Percentiles rank a stretch among this genome's conserved stretches.
These are phyloP conservation scores for Nothobranchius kuhntae DNA, from an alignment of 2,113 vertebrate species.

Conservation along the genomic window DNA sequence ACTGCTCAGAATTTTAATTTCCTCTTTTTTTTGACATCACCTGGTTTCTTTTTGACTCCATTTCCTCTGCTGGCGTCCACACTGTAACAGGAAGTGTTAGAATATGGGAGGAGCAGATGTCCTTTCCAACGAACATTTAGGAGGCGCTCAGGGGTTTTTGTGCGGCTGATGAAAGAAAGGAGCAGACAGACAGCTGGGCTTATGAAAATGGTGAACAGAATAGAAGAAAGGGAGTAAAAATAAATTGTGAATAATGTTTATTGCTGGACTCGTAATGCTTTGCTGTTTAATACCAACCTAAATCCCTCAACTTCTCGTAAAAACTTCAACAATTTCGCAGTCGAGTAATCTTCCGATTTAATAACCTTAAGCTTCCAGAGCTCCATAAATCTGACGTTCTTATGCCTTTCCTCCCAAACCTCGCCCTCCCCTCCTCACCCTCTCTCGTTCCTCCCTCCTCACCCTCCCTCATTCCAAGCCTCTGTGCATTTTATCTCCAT, in stretches of 20 bases:
- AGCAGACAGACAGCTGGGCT: constrained; percentile 54
- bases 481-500: constrained; percentile 86
- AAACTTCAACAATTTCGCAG: constrained; percentile 86
- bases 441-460: constrained; percentile 58
- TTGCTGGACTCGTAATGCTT: constrained; percentile 72
- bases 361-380: constrained; percentile 85
- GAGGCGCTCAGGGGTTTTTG: constrained; percentile 51
- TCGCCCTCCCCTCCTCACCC: constrained; percentile 46
- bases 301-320: constrained; percentile 83
- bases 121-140: constrained; percentile 47
- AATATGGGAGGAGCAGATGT: constrained; percentile 34
- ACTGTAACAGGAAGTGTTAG: background rate
- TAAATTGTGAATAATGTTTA: constrained; percentile 80
- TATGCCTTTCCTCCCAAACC: constrained; percentile 64
- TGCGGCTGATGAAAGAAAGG: constrained; percentile 58
- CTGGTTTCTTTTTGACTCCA: constrained; percentile 8
- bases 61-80: constrained; percentile 1
- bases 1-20: background rate
- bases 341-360: constrained; percentile 86
- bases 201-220: constrained; percentile 50
- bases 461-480: constrained; percentile 70
- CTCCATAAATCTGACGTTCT: constrained; percentile 83
- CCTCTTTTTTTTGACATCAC: constrained; percentile 7
- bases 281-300: constrained; percentile 78
- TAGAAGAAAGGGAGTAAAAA: constrained; percentile 67